Evolutionary conservation across 2,888 invertebrate species (phyloP), one percentile per base, ranked within the genome.

Genomic region (Polietes domitor): DNA sequence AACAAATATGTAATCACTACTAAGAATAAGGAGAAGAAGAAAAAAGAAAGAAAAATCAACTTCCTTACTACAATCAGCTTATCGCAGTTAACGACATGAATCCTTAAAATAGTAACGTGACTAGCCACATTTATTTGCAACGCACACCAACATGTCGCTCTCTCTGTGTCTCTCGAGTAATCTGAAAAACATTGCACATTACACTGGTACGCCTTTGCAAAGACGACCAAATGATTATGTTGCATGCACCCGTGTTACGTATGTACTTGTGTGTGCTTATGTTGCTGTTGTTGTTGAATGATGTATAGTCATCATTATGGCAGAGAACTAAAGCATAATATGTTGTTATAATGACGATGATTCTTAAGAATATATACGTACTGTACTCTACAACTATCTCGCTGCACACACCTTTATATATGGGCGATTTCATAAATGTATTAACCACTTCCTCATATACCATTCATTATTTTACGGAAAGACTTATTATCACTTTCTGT

Each of bases 51-150:
- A 77, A 68, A 81, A 75, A 71, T 37, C 72, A 50, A 73, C 72
- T 76, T 73, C 50, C 78, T 19, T 47, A 26, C 24, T 80, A 77
- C 83, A 83, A 76, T 83, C 76, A 83, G 72, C 76, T 83, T 68
- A 83, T 76, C 77, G 75, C 71, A 75, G 83, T 75, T 84, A 81
- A 76, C 80, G 78, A 72, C 58, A 55, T 81, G 74, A 53, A 81
- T 73, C 72, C 78, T 78, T 53, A 78, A 84, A 84, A 78, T 76
- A 81, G 65, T 72, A 72, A 32, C 80, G 81, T 80, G 80, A 84
- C 77, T 84, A 78, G 84, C 80, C 84, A 73, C 72, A 80, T 78
- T 75, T 17, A 72, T 75, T 75, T 75, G 26, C 75, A 50, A 63
- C 68, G 74, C 43, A n/a, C n/a, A 55, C 50, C 12, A n/a, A n/a